Percentiles rank a stretch among this genome's conserved stretches.
These are phyloP conservation scores for Caloenas nicobarica DNA, from an alignment of 2,113 vertebrate genomes.

Conservation along the genomic window DNA sequence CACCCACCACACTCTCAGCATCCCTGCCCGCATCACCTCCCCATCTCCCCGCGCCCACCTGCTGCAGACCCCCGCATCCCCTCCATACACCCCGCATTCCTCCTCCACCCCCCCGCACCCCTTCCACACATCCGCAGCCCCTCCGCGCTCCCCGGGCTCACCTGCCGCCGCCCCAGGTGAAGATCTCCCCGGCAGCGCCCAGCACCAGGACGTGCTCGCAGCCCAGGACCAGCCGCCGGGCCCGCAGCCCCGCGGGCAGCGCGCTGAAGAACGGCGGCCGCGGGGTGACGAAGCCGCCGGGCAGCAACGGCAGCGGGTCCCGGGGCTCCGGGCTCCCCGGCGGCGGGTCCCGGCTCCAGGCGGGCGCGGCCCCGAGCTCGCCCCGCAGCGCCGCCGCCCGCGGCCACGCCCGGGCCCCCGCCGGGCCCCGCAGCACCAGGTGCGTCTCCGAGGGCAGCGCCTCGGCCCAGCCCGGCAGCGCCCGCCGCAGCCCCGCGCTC, in stretches of 20 bases:
- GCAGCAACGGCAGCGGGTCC: conserved; percentile 79
- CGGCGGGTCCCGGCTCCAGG: background rate
- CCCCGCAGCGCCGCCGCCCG: background rate
- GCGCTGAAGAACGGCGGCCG: conserved; percentile 77
- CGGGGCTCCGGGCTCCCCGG: background rate
- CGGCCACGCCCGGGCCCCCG: conserved; percentile 50
- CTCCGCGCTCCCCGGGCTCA: conserved; percentile 32
- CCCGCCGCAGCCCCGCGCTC: conserved; percentile 42
- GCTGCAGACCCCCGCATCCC: background rate
- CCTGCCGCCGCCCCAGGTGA: conserved; percentile 90
- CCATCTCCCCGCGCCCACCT: too few relatives aligned
- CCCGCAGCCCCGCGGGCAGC: conserved; percentile 72
- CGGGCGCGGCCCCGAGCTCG: conserved; percentile 47
- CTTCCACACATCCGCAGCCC: too few relatives aligned
- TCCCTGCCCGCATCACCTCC: too few relatives aligned
- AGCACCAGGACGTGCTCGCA: conserved; percentile 83
- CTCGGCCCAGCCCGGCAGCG: conserved; percentile 72
- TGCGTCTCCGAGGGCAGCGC: conserved; percentile 75
- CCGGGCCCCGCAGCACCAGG: conserved; percentile 69
- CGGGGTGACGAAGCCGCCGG: conserved; percentile 77
- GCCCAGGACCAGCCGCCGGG: conserved; percentile 79
- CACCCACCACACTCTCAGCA: too few relatives aligned
- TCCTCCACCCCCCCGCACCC: too few relatives aligned
- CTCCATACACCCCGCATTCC: too few relatives aligned
- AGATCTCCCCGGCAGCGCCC: conserved; percentile 72